phyloP scores from a whole-genome alignment of 2,888 invertebrate genomes.

The Drosophila monieri region DNA sequence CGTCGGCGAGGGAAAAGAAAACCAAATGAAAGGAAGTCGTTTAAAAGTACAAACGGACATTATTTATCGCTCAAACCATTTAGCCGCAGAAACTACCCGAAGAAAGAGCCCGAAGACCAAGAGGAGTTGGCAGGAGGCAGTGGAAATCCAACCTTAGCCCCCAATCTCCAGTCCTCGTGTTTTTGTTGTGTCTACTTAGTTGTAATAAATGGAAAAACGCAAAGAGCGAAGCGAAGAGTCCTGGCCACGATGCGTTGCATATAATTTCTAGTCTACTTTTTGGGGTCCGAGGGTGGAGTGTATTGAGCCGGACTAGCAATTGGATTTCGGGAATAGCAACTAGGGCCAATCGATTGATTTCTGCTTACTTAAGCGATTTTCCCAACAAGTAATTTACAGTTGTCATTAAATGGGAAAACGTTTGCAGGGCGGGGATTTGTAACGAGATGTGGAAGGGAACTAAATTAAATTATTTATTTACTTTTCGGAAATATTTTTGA shows the following conservation, averaged over 20 bases:
- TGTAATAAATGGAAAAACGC: slow-evolving; percentile 70
- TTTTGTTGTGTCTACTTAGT: slow-evolving; percentile 72
- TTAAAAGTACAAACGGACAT: slow-evolving; percentile 84
- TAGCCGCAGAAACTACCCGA: slow-evolving; percentile 68
- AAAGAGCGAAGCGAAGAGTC: slow-evolving; percentile 24
- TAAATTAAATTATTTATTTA: neutral
- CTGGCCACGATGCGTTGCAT: slow-evolving; percentile 63
- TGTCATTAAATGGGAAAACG: slow-evolving; percentile 46
- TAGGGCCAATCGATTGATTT: slow-evolving; percentile 71
- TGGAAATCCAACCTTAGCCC: slow-evolving; percentile 20
- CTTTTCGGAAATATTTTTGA: neutral
- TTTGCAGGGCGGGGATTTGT: slow-evolving; percentile 1
- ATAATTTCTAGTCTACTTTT: slow-evolving; percentile 54
- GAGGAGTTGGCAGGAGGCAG: neutral
- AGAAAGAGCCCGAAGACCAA: slow-evolving; percentile 15
- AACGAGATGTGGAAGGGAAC: slow-evolving; percentile 15
- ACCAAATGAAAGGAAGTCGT: slow-evolving; percentile 83
- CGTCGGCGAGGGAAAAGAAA: slow-evolving; percentile 45
- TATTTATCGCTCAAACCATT: slow-evolving; percentile 83
- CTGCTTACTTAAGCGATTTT: slow-evolving; percentile 71
- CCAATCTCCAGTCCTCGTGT: slow-evolving; percentile 40
- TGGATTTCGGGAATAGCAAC: slow-evolving; percentile 35
- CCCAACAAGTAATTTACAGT: slow-evolving; percentile 67
- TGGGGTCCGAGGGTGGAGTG: slow-evolving; percentile 6
- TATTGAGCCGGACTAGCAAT: slow-evolving; percentile 10